Evolutionary conservation across 2,797 vertebrate genomes (phyloP).

Genomic region (Ara ararauna): DNA sequence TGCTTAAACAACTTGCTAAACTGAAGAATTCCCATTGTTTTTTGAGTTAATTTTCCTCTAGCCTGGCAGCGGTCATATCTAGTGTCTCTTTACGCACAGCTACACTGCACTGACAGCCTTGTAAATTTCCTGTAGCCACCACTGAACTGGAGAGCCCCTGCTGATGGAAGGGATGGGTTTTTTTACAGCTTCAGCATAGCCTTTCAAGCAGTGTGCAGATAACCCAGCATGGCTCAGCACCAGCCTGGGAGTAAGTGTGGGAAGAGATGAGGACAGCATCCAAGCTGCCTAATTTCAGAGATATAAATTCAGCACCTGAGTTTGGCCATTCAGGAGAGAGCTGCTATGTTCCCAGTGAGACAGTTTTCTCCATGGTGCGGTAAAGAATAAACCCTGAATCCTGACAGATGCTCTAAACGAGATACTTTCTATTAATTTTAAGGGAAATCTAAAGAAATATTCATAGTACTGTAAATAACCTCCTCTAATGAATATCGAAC

Average conservation of each 20-base stretch:
- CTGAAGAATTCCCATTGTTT: background rate
- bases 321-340: background rate
- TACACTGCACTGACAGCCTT: background rate
- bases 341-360: fast-evolving
- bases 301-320: background rate
- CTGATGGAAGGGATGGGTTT: fast-evolving
- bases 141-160: background rate
- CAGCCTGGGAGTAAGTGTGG: fast-evolving
- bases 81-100: background rate
- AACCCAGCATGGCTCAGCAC: background rate
- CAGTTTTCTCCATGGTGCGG: fast-evolving
- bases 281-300: background rate
- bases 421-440: background rate
- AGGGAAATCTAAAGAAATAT: background rate
- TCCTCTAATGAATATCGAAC: background rate
- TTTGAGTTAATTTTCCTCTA: background rate
- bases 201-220: background rate
- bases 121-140: background rate
- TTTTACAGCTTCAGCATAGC: background rate
- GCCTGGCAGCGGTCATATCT: background rate
- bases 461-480: background rate
- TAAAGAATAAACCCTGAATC: background rate
- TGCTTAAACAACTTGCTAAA: background rate
- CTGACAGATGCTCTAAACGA: background rate
- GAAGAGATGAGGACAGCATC: fast-evolving